phyloP scores from a whole-genome alignment of 2,888 invertebrate species.

The Macrosiphum euphorbiae region DNA sequence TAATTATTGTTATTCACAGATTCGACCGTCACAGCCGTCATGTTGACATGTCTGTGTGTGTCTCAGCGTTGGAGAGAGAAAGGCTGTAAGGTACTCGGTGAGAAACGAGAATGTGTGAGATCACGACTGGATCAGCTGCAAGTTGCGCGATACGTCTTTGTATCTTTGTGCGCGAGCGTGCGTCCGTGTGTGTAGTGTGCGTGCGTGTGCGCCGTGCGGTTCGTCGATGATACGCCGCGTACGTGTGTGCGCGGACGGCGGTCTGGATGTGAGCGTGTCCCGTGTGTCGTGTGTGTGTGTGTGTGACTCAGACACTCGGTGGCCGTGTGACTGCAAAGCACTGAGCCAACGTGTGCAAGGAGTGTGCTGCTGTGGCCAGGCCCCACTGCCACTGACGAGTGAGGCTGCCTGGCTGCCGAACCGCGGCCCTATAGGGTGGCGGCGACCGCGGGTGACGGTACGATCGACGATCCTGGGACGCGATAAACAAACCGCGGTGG shows the following conservation, averaged over 20 bases:
- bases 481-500: neutral
- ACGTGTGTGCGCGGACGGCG: neutral
- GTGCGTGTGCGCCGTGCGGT: neutral
- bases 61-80: neutral
- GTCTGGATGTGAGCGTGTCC: neutral
- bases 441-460: neutral
- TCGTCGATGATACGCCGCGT: neutral
- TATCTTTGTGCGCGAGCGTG: neutral
- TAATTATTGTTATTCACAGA: neutral
- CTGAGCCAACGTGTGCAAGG: neutral
- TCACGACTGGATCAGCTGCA: constrained; percentile 13
- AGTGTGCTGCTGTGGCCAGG: neutral
- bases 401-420: neutral
- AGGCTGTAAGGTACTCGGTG: neutral
- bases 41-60: neutral
- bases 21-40: neutral
- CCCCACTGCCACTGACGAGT: neutral
- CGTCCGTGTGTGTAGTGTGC: neutral
- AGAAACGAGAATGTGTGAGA: neutral
- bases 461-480: neutral
- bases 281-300: neutral
- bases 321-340: neutral
- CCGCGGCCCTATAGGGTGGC: neutral
- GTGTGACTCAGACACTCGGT: neutral
- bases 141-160: constrained; percentile 4